Evolutionary conservation across 2,797 vertebrate species (phyloP), one percentile per base, ranked within the genome.

Genomic region (Falco rusticolus): DNA sequence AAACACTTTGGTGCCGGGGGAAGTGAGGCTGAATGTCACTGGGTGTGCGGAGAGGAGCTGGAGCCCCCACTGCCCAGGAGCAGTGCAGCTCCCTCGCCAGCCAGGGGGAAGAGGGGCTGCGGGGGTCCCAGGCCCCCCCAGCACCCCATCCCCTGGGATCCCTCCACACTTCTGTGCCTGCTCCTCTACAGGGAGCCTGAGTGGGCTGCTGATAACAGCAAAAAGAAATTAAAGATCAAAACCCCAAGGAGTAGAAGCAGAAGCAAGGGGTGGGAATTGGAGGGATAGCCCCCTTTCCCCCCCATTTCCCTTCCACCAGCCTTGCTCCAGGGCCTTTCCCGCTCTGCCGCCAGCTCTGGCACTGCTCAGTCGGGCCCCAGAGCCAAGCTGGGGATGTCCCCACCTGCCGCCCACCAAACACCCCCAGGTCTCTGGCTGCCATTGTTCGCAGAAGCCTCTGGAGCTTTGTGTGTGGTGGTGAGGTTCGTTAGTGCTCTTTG

Each of bases 301-400:
- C 22, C 7, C 17, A 0, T 13, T 45, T 41, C 48, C 47, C 54
- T 33, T 4, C 54, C 6, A 0, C 13, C 59, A 53, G 47, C 83
- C 21, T 13, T 14, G 16, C 43, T 16, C n/a, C 5, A 1, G 65
- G 48, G 16, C 17, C 11, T n/a, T 14, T 51, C 47, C n/a, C 0
- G 2, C 61, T 43, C 60, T 59, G 47, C 53, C 1, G 0, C 5
- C n/a, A 10, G 26, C 3, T 21, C n/a, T 47, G 77, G 48, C 12
- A 26, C 4, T 0, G 0, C 47, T 5, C 5, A 19, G 29, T 13
- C 3, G 0, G 28, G 10, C 1, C 63, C 54, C 26, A 31, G 2
- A 51, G 8, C 39, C 0, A 5, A 10, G 39, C 75, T 39, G 71
- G 68, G 37, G 33, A n/a, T 4, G 72, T 16, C 45, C 29, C 39